A percentile compares a stretch with the other conserved stretches of the same genome.
phyloP scores from a whole-genome alignment of 2,113 vertebrate genomes.

The Dipodomys merriami region DNA sequence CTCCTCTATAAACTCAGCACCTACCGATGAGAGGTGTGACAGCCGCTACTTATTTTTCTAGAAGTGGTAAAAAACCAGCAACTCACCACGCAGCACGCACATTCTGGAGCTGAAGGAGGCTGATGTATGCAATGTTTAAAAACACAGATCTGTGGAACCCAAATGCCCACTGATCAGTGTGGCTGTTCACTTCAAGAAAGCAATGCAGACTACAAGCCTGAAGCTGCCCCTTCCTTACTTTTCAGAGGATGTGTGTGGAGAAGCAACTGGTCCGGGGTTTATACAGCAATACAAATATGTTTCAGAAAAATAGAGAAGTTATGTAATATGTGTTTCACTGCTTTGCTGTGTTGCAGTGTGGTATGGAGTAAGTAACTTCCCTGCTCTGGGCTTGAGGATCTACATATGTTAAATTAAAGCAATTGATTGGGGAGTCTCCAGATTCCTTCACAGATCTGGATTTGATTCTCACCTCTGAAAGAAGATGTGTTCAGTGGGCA shows the following conservation, averaged over 20 bases:
- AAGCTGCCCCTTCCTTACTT: background rate
- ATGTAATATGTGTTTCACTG: too few relatives aligned
- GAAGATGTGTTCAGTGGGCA: background rate
- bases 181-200: background rate
- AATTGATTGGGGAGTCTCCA: background rate
- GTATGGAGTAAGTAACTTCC: background rate
- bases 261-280: background rate
- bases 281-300: background rate
- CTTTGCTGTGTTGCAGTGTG: background rate
- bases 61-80: background rate
- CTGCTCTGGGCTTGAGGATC: background rate
- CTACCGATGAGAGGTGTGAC: background rate
- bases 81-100: background rate
- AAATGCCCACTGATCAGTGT: background rate
- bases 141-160: conserved; percentile 13
- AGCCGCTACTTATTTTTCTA: background rate
- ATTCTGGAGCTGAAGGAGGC: background rate
- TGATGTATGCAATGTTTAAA: background rate
- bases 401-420: background rate
- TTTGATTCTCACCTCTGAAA: conserved; percentile 50
- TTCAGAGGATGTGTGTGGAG: background rate
- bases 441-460: background rate
- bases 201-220: background rate
- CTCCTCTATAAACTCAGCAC: background rate
- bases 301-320: background rate